These are phyloP conservation scores for Hydrotaea diabolus DNA, from an alignment of 2,888 invertebrate species.

Conservation along the genomic window DNA sequence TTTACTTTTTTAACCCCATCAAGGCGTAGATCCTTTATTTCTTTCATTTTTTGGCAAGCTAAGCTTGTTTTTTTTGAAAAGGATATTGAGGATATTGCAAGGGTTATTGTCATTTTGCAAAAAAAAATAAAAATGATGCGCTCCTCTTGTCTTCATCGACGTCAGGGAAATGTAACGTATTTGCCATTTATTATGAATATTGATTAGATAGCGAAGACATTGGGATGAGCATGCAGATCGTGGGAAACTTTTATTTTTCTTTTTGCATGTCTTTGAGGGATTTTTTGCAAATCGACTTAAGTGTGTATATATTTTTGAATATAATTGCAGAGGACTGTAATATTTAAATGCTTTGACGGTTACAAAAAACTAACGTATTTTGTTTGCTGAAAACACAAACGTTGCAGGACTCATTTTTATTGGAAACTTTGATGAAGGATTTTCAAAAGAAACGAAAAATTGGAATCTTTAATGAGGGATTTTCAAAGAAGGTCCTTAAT, in stretches of 20 bases:
- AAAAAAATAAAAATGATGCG: slow-evolving; percentile 53
- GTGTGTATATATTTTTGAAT: slow-evolving; percentile 20
- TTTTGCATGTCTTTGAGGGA: neutral
- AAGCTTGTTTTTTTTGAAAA: slow-evolving; percentile 55
- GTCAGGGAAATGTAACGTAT: slow-evolving; percentile 45
- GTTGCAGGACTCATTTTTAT: too few relatives aligned
- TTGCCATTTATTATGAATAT: slow-evolving; percentile 60
- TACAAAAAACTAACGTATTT: slow-evolving; percentile 38
- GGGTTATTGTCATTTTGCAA: slow-evolving; percentile 47
- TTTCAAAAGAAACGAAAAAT: too few relatives aligned
- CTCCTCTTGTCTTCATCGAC: slow-evolving; percentile 42
- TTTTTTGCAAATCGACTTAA: slow-evolving; percentile 19
- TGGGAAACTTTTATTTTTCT: slow-evolving; percentile 59
- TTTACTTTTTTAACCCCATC: slow-evolving; percentile 57
- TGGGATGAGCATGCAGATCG: slow-evolving; percentile 39
- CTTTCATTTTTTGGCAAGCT: slow-evolving; percentile 35
- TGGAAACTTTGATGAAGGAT: too few relatives aligned
- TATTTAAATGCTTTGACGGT: slow-evolving; percentile 28
- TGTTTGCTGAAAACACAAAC: too few relatives aligned
- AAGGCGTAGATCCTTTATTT: slow-evolving; percentile 47
- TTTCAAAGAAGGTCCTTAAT: too few relatives aligned
- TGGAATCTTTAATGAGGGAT: too few relatives aligned
- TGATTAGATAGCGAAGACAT: slow-evolving; percentile 48
- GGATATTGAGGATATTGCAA: slow-evolving; percentile 58
- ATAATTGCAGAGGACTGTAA: neutral